Evolutionary conservation across 2,113 vertebrate genomes (phyloP).

Genomic region (Probosciger aterrimus): DNA sequence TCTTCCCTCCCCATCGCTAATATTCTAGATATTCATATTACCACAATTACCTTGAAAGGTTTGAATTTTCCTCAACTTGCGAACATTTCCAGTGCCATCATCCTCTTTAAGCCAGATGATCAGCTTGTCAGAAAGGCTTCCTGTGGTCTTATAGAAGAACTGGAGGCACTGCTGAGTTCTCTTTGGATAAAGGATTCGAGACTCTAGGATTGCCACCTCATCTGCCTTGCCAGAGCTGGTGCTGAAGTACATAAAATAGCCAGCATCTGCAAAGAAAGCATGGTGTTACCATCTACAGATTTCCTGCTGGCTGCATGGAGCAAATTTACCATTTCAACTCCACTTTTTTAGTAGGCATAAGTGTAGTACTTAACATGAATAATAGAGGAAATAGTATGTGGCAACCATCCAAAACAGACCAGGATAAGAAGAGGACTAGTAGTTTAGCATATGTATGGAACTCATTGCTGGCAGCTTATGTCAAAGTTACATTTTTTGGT

Average conservation of each 20-base stretch:
- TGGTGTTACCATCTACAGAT: neutral
- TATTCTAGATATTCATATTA: neutral
- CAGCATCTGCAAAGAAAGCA: slow-evolving; percentile 71
- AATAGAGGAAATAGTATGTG: neutral
- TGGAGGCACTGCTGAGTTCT: slow-evolving; percentile 87
- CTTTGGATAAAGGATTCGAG: slow-evolving; percentile 87
- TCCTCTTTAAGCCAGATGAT: slow-evolving; percentile 84
- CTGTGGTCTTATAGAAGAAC: slow-evolving; percentile 90
- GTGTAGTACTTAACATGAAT: neutral
- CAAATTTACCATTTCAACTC: neutral
- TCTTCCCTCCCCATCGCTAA: neutral
- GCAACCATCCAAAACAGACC: neutral
- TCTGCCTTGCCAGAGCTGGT: slow-evolving; percentile 69
- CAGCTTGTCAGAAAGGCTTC: slow-evolving; percentile 79
- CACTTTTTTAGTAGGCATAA: neutral
- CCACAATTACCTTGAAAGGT: slow-evolving; percentile 78
- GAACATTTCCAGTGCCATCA: slow-evolving; percentile 81
- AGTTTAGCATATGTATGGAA: neutral
- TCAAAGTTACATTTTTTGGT: neutral
- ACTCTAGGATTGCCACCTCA: slow-evolving; percentile 84
- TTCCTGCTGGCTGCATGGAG: neutral
- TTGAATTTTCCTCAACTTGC: slow-evolving; percentile 79
- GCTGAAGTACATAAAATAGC: slow-evolving; percentile 84
- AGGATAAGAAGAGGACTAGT: neutral
- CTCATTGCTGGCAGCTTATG: neutral